Evolutionary conservation across 2,888 invertebrate species (phyloP).

Genomic region (Corythucha ciliata): DNA sequence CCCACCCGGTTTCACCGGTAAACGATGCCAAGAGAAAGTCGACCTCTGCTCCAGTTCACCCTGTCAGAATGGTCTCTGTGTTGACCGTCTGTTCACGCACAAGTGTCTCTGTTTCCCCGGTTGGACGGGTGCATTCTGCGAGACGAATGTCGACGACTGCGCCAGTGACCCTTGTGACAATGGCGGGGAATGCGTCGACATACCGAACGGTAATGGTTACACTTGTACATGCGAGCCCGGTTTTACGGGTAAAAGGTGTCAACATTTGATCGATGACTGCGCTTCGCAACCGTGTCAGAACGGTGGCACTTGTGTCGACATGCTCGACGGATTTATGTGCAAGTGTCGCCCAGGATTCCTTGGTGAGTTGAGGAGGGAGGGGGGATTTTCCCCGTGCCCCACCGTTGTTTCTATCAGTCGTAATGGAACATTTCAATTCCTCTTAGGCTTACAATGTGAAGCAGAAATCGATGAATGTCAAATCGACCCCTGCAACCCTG

Average conservation of each 20-base stretch:
- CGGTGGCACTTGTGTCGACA: conserved; percentile 78
- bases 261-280: conserved; percentile 88
- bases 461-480: conserved; percentile 87
- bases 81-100: conserved; percentile 76
- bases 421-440: no score
- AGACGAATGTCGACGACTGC: conserved; percentile 87
- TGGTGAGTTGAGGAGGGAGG: conserved; percentile 41
- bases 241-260: conserved; percentile 85
- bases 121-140: conserved; percentile 76
- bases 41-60: conserved; percentile 83
- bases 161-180: conserved; percentile 80
- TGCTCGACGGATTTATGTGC: conserved; percentile 82
- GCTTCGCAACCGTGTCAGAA: conserved; percentile 83
- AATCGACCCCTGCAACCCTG: conserved; percentile 80
- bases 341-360: conserved; percentile 88
- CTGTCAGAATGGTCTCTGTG: conserved; percentile 87
- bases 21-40: conserved; percentile 90
- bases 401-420: not conserved
- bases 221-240: conserved; percentile 88
- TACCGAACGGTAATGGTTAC: conserved; percentile 72
- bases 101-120: conserved; percentile 88
- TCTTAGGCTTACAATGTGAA: conserved; percentile 73
- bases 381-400: no score
- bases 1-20: conserved; percentile 89
- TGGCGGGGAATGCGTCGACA: conserved; percentile 82